These are phyloP conservation scores for Pogoniulus pusillus DNA, from an alignment of 2,797 vertebrate species.

Conservation along the genomic window DNA sequence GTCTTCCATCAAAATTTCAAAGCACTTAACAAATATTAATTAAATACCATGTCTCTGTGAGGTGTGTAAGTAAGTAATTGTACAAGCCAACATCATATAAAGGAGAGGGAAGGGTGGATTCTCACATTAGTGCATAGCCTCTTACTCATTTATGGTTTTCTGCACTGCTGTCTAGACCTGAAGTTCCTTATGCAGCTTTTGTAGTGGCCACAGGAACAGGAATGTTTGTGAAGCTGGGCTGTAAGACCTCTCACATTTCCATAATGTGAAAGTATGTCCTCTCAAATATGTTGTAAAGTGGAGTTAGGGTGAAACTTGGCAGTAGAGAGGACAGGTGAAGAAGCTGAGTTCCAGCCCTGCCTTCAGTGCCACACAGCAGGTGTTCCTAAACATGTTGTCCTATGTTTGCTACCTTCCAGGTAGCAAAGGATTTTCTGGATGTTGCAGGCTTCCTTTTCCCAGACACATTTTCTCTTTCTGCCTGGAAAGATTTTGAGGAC, in stretches of 20 bases:
- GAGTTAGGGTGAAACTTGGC: not conserved
- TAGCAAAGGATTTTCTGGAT: not conserved
- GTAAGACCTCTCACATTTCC: not conserved
- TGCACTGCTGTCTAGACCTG: not conserved
- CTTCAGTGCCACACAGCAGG: not conserved
- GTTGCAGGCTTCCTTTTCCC: not conserved
- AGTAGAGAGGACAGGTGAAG: not conserved
- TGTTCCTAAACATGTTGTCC: not conserved
- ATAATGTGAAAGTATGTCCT: not conserved
- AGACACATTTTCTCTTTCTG: not conserved
- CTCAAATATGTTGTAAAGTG: not conserved
- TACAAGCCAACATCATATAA: not conserved
- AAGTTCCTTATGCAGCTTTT: not conserved
- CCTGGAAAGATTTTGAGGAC: not conserved
- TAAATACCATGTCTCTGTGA: not conserved
- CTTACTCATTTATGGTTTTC: not conserved
- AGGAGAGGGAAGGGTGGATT: not conserved
- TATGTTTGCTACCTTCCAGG: not conserved
- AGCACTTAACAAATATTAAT: constrained; percentile 33
- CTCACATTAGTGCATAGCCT: not conserved
- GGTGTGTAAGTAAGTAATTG: constrained; percentile 1
- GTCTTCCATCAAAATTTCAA: constrained; percentile 28
- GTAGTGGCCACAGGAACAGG: not conserved
- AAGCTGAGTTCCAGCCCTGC: not conserved
- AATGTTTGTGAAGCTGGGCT: not conserved